Evolutionary conservation across 2,888 invertebrate genomes (phyloP).

Genomic region (Xestia ashworthii): DNA sequence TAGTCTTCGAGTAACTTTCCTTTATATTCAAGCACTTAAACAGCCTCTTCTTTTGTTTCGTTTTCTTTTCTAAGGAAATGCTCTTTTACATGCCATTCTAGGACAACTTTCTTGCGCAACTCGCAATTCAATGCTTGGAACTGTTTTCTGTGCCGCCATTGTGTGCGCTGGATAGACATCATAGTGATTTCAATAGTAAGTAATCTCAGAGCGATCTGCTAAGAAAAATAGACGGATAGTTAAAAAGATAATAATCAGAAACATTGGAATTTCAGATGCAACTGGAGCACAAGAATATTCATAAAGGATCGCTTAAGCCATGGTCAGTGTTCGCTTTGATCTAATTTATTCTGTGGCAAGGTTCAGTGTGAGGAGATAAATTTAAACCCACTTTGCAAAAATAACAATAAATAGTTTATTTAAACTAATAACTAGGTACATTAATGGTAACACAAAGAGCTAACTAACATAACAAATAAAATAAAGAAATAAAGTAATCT

Average conservation of each 20-base stretch:
- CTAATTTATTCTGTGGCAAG: slow-evolving; percentile 31
- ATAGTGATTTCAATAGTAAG: slow-evolving; percentile 56
- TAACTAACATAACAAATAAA: no score
- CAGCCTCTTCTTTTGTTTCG: slow-evolving; percentile 47
- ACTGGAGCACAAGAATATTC: slow-evolving; percentile 1
- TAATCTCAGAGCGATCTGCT: slow-evolving; percentile 47
- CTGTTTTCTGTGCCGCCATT: slow-evolving; percentile 46
- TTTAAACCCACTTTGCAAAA: no score
- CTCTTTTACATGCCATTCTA: slow-evolving; percentile 51
- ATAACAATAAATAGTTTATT: no score
- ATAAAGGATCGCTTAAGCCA: neutral
- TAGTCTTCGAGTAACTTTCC: slow-evolving; percentile 22
- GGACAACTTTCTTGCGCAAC: slow-evolving; percentile 53
- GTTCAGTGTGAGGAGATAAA: no score
- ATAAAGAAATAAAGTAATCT: no score
- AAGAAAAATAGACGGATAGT: slow-evolving; percentile 33
- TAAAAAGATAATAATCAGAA: slow-evolving; percentile 21
- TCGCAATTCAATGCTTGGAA: slow-evolving; percentile 55
- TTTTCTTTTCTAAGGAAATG: slow-evolving; percentile 51
- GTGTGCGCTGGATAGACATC: slow-evolving; percentile 52
- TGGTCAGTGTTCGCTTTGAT: slow-evolving; percentile 2
- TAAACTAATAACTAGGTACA: no score
- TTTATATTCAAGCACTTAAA: slow-evolving; percentile 41
- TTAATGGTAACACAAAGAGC: no score
- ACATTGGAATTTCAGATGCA: slow-evolving; percentile 17